Conservation (phyloP, 2,888 invertebrate genomes). For the Eupithecia inturbata region DNA sequence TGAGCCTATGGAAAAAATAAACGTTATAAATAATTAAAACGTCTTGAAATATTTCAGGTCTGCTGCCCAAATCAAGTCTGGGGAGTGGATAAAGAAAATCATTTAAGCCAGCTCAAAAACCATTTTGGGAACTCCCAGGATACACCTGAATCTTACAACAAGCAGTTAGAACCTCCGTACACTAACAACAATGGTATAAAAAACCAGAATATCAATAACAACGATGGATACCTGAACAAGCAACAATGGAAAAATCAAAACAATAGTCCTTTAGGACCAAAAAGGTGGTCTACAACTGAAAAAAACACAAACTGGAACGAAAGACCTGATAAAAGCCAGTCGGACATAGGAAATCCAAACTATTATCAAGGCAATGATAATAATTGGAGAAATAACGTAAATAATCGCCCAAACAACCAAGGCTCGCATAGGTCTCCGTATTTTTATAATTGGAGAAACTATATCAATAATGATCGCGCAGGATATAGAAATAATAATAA, state of each 20-base stretch:
- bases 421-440: slow-evolving; percentile 11
- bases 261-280: slow-evolving; percentile 16
- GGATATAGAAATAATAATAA: background rate
- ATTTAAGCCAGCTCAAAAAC: slow-evolving; percentile 15
- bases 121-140: slow-evolving; percentile 12
- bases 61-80: slow-evolving; percentile 61
- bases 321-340: slow-evolving; percentile 22
- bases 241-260: slow-evolving; percentile 16
- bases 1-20: too few species aligned
- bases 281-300: slow-evolving; percentile 15
- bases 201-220: slow-evolving; percentile 4
- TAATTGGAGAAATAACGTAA: background rate
- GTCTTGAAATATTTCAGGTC: slow-evolving; percentile 52
- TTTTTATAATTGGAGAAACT: slow-evolving; percentile 8
- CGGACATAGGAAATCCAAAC: slow-evolving; percentile 32
- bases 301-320: slow-evolving; percentile 36
- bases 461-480: background rate
- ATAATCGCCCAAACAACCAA: slow-evolving; percentile 7
- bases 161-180: background rate
- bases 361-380: slow-evolving; percentile 25
- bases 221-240: slow-evolving; percentile 12
- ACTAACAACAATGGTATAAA: background rate
- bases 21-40: background rate
- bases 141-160: background rate
- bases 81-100: slow-evolving; percentile 43